These are phyloP conservation scores for Siphlonurus alternatus DNA, from an alignment of 2,888 invertebrate species.

Conservation along the genomic window DNA sequence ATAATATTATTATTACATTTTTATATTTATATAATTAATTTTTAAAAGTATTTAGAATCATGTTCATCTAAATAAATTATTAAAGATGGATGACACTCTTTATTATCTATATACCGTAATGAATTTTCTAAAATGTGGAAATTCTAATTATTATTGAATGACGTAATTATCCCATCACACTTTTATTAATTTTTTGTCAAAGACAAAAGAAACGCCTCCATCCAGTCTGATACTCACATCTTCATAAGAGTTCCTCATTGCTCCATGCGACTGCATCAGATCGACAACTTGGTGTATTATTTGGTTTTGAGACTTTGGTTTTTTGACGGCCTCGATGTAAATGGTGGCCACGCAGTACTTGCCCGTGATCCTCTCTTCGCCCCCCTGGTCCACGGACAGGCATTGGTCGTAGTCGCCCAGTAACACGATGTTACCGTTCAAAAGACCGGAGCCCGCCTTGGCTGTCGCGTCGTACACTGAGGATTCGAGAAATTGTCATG, in stretches of 20 bases:
- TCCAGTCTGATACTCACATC: neutral
- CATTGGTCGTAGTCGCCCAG: neutral
- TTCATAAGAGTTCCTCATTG: neutral
- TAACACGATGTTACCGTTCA: neutral
- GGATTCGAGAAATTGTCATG: no score
- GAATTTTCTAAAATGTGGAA: no score
- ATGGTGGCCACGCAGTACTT: neutral
- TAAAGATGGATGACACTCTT: no score
- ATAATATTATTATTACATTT: no score
- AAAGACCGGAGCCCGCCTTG: neutral
- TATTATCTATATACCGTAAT: no score
- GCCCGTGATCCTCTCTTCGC: neutral
- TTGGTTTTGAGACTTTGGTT: neutral
- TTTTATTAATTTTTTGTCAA: no score
- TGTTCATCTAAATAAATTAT: no score
- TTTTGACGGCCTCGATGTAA: neutral
- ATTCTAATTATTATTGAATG: no score
- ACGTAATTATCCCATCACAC: no score
- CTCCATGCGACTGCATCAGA: neutral
- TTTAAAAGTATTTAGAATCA: no score
- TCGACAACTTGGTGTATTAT: neutral
- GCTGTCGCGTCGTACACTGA: neutral
- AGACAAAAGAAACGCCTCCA: neutral
- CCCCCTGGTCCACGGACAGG: neutral
- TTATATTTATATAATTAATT: no score